Percentiles rank a stretch among this genome's conserved stretches.
phyloP scores from a whole-genome alignment of 2,113 vertebrate species.

The Amblyopsis rosae region DNA sequence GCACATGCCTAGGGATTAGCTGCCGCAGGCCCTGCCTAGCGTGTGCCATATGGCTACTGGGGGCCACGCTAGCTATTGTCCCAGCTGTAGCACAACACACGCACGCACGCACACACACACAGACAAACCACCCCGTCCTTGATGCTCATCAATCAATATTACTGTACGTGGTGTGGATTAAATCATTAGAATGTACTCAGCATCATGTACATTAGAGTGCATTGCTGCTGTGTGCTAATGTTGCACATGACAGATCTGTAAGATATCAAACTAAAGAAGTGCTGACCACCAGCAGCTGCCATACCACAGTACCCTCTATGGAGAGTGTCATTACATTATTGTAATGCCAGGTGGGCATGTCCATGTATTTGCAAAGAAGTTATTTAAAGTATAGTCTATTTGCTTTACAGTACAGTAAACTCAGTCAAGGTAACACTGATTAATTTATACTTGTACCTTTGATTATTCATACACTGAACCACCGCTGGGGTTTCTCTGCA shows the following conservation, averaged over 20 bases:
- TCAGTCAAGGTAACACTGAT: neutral
- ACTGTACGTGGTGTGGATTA: neutral
- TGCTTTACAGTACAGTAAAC: neutral
- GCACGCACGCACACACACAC: slow-evolving; percentile 15
- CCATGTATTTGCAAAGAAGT: neutral
- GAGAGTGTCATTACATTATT: neutral
- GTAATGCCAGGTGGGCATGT: neutral
- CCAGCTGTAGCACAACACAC: slow-evolving; percentile 45
- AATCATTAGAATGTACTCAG: neutral
- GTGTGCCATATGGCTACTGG: slow-evolving; percentile 51
- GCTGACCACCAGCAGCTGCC: neutral
- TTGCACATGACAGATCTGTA: neutral
- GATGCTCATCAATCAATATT: neutral
- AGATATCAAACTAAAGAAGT: neutral
- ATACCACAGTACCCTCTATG: neutral
- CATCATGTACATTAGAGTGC: neutral
- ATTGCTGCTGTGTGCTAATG: neutral
- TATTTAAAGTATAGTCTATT: no score
- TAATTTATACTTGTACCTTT: slow-evolving; percentile 11
- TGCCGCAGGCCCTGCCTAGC: slow-evolving; percentile 44
- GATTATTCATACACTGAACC: slow-evolving; percentile 17
- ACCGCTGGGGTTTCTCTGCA: neutral
- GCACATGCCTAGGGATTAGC: slow-evolving; percentile 69
- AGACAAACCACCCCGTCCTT: slow-evolving; percentile 23
- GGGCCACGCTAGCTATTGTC: slow-evolving; percentile 57